A percentile compares a stretch with the other conserved stretches of the same genome.
Conservation (phyloP, 2,797 vertebrate species). For the Psittacula echo region DNA sequence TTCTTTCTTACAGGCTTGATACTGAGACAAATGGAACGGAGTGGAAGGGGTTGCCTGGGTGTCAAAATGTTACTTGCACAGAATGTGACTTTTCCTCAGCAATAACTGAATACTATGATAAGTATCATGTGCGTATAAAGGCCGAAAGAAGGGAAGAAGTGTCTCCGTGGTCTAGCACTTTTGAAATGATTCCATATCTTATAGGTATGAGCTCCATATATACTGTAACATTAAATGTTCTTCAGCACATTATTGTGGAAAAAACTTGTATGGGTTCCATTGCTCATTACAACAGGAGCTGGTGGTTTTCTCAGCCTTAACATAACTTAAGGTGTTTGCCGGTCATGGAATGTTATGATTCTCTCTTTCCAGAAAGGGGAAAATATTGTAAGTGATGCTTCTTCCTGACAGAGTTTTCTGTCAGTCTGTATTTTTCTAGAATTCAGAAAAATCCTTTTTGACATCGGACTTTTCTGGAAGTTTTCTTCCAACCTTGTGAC, state of each 20-base stretch:
- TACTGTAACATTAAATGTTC: background rate
- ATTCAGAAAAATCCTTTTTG: background rate
- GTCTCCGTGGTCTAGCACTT: slow-evolving; percentile 52
- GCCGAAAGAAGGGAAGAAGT: background rate
- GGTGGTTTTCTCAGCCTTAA: background rate
- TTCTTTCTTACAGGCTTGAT: background rate
- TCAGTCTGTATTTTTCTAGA: background rate
- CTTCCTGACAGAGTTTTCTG: background rate
- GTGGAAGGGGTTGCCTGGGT: slow-evolving; percentile 62
- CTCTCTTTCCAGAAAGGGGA: background rate
- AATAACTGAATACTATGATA: background rate
- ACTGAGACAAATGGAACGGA: background rate
- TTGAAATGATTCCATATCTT: slow-evolving; percentile 17
- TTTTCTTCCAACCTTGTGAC: background rate
- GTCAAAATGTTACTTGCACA: slow-evolving; percentile 24
- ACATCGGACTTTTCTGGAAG: background rate
- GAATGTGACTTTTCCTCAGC: slow-evolving; percentile 64
- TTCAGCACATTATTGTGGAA: background rate
- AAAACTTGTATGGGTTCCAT: accelerated
- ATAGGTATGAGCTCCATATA: slow-evolving; percentile 38
- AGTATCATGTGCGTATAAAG: slow-evolving; percentile 31
- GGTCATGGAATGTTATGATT: background rate
- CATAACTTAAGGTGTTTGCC: background rate
- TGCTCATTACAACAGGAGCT: background rate
- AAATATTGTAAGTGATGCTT: background rate